These are phyloP conservation scores for Drosophila miranda DNA, from an alignment of 1,140 invertebrate genomes.

Conservation along the genomic window DNA sequence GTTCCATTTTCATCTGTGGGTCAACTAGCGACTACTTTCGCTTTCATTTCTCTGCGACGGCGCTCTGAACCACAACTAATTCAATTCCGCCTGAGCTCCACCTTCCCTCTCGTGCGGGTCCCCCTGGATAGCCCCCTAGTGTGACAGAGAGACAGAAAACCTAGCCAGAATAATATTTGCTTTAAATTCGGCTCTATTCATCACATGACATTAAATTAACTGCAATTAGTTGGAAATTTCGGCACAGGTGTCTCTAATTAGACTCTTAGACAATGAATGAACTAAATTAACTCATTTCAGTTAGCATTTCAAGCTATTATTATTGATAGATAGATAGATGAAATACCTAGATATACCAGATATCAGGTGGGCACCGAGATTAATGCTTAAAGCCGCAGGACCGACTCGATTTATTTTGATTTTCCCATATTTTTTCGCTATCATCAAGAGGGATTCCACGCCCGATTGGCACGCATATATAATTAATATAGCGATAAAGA, in stretches of 20 bases:
- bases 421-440: no score
- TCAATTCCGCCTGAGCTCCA: slow-evolving; percentile 11
- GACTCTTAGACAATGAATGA: slow-evolving; percentile 2
- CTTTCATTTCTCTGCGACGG: slow-evolving; percentile 58
- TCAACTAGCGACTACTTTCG: slow-evolving; percentile 56
- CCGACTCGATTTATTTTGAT: no score
- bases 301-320: no score
- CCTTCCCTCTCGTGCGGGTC: not conserved
- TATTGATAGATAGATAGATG: not conserved
- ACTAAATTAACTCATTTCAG: slow-evolving; percentile 8
- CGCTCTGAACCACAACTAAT: slow-evolving; percentile 47
- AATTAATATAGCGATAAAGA: no score
- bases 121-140: not conserved
- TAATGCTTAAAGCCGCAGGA: no score
- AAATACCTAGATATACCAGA: no score
- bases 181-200: slow-evolving; percentile 35
- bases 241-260: slow-evolving; percentile 25
- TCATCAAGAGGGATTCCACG: no score
- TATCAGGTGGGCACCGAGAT: no score
- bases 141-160: not conserved
- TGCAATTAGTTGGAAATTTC: slow-evolving; percentile 37
- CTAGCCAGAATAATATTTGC: slow-evolving; percentile 14
- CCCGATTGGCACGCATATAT: no score
- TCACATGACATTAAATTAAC: slow-evolving; percentile 46
- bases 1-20: slow-evolving; percentile 56